Evolutionary conservation across 2,888 invertebrate species (phyloP).

Genomic region (Polia nebulosa): DNA sequence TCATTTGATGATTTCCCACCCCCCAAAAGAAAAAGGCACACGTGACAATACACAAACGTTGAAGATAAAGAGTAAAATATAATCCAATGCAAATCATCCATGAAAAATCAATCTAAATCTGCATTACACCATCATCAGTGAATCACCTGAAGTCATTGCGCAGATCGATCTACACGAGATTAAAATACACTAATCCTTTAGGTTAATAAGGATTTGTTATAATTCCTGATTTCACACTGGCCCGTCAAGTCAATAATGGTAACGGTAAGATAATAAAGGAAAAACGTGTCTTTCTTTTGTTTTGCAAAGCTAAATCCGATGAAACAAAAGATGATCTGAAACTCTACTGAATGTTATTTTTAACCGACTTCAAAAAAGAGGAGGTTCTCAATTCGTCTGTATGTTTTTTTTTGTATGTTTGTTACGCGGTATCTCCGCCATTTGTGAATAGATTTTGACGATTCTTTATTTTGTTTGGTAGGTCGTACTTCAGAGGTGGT

Average conservation of each 20-base stretch:
- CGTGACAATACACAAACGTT: constrained; percentile 13
- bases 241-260: background rate
- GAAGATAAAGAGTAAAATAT: constrained; percentile 11
- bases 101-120: background rate
- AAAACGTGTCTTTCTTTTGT: constrained; percentile 1
- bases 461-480: too few relatives aligned
- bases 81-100: background rate
- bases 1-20: too few relatives aligned
- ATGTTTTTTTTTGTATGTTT: too few relatives aligned
- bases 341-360: background rate
- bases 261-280: background rate
- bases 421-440: too few relatives aligned
- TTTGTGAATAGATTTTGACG: too few relatives aligned
- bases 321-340: background rate
- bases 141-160: background rate
- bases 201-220: background rate
- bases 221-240: background rate
- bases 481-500: too few relatives aligned
- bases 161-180: background rate
- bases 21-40: too few relatives aligned
- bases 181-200: background rate
- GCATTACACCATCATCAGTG: background rate
- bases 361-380: too few relatives aligned
- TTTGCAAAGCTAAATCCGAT: background rate
- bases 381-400: too few relatives aligned